phyloP scores from a whole-genome alignment of 2,113 vertebrate genomes.

The Passer domesticus region DNA sequence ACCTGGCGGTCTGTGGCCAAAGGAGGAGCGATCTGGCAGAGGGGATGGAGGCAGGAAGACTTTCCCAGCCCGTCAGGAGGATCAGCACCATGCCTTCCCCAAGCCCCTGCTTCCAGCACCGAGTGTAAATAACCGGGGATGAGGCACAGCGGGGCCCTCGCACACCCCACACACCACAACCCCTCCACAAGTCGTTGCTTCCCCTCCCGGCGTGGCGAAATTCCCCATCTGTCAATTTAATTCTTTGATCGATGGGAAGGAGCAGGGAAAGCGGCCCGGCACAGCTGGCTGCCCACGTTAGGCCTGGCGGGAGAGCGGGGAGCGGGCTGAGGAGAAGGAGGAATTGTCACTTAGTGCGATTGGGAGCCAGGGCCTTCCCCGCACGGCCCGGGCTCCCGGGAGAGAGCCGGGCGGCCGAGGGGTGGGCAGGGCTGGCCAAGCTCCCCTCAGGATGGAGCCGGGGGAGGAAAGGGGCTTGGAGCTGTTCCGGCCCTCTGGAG shows the following conservation, averaged over 20 bases:
- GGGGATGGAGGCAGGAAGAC: background rate
- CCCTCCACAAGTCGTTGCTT: background rate
- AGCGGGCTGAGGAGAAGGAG: constrained; percentile 9
- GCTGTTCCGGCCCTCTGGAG: background rate
- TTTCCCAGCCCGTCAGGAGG: accelerated
- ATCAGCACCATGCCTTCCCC: background rate
- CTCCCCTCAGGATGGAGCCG: background rate
- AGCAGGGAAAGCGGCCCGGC: constrained; percentile 65
- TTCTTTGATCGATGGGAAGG: constrained; percentile 76
- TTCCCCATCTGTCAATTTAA: constrained; percentile 75
- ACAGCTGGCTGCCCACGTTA: constrained; percentile 74
- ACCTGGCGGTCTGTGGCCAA: accelerated
- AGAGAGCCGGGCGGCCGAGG: background rate
- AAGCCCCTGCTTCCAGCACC: background rate
- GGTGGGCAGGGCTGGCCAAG: background rate
- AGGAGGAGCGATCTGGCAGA: background rate
- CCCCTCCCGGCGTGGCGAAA: background rate
- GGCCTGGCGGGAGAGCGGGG: constrained; percentile 69
- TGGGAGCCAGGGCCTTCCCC: constrained; percentile 68
- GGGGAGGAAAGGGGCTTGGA: background rate
- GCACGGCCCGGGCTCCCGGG: constrained; percentile 57
- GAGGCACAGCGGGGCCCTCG: background rate
- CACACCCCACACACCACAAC: background rate
- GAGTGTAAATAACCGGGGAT: background rate
- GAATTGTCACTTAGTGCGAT: background rate